These are phyloP conservation scores for Amiota mariae DNA, from an alignment of 2,888 invertebrate genomes.

Conservation along the genomic window DNA sequence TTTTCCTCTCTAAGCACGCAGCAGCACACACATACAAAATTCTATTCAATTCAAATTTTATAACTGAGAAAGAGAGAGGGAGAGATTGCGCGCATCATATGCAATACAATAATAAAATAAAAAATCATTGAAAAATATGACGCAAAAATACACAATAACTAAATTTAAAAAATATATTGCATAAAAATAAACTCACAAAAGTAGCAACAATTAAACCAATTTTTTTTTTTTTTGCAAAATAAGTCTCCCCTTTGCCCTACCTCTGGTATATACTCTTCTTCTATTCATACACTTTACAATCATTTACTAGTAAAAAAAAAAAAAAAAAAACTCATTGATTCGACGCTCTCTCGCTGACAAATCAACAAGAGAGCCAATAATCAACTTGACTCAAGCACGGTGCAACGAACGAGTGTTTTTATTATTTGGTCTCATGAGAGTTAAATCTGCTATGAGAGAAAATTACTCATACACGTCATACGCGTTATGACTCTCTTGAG, in stretches of 20 bases:
- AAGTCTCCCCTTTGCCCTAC: background rate
- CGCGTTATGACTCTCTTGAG: no score
- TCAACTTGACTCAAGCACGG: no score
- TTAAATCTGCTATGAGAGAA: no score
- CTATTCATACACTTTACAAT: no score
- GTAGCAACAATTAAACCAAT: conserved; percentile 4
- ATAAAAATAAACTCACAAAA: conserved; percentile 8
- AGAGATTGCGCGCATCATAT: background rate
- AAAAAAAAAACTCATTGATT: no score
- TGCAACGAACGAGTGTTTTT: no score
- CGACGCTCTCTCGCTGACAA: background rate
- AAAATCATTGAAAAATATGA: conserved; percentile 18
- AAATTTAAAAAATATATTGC: conserved; percentile 10
- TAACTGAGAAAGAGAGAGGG: background rate
- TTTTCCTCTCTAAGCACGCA: no score
- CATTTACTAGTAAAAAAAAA: no score
- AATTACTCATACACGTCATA: no score
- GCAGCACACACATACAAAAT: no score
- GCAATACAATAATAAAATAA: background rate
- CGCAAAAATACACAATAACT: background rate
- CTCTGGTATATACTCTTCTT: no score
- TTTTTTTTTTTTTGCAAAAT: background rate
- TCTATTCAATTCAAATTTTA: background rate
- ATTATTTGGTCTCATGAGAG: no score
- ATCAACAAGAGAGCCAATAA: background rate